A percentile compares a stretch with the other conserved stretches of the same genome.
These are phyloP conservation scores for Pantherophis vulpinus DNA, from an alignment of 2,797 vertebrate genomes.

Conservation along the genomic window DNA sequence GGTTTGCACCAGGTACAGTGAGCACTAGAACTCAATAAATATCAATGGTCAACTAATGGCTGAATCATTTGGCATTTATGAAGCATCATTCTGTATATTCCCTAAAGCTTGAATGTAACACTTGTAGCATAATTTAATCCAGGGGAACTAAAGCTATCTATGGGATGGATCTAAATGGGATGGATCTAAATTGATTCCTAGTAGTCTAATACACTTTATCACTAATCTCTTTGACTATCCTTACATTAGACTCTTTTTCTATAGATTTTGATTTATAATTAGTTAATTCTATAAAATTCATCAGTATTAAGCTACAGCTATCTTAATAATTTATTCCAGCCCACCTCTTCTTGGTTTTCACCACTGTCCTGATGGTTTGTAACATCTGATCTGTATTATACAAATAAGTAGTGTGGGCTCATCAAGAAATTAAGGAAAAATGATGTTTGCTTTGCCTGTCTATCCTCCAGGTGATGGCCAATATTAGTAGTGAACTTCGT, in stretches of 20 bases:
- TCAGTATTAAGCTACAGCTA: neutral
- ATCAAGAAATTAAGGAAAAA: neutral
- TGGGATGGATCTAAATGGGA: neutral
- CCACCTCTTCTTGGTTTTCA: neutral
- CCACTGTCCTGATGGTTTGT: neutral
- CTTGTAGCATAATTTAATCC: neutral
- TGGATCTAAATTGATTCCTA: neutral
- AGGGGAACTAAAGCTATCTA: neutral
- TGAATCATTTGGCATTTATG: neutral
- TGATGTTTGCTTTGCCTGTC: neutral
- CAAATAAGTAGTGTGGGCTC: neutral
- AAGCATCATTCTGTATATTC: neutral
- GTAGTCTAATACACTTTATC: neutral
- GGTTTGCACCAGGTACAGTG: constrained; percentile 81
- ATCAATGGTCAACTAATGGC: neutral
- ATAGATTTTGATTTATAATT: neutral
- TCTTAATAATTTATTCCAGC: neutral
- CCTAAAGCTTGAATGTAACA: neutral
- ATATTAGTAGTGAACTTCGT: constrained; percentile 80
- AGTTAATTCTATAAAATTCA: neutral
- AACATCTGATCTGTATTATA: neutral
- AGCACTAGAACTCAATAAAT: neutral
- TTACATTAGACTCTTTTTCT: neutral
- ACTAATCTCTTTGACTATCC: neutral
- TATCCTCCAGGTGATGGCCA: constrained; percentile 73